Evolutionary conservation across 2,888 invertebrate genomes (phyloP), one percentile per base, ranked within the genome.

Genomic region (Eugnorisma glareosa): DNA sequence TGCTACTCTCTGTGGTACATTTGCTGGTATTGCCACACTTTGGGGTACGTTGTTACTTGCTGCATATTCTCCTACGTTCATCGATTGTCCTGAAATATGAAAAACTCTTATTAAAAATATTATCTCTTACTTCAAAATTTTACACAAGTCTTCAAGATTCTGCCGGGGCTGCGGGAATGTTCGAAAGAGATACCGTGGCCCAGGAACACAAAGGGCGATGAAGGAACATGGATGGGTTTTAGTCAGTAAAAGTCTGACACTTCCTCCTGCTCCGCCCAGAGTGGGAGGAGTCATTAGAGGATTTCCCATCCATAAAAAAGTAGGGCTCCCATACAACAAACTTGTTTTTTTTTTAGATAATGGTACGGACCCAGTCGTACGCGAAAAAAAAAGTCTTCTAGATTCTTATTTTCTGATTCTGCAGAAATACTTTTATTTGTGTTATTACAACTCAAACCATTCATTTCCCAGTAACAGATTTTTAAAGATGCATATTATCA

Each of bases 41-140:
- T 87, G 89, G 1, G 86, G 80, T 10, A 88, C 87, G 63, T 91
- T 93, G 15, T 91, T 94, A 24, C 89, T 89, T n/a, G 92, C 91
- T 1, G 93, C 92, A 21, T 93, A 92, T 88, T 95, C 96, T 31
- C 95, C 95, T 0, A 93, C 85, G 57, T 95, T 95, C 77, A 91
- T 85, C 4, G 95, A 92, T 40, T 90, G 89, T 67, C 94, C 95
- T 94, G 88, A n/a, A 90, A 88, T 2, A 28, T 6, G n/a, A n/a
- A 2, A 54, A 70, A 10, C 5, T 37, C 1, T 28, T 15, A 6
- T 24, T 28, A 24, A 69, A 37, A 13, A 21, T 13, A 21, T 28
- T 54, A 35, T 21, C 3, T n/a, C 1, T 21, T 11, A 7, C 11
- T 54, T 13, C 7, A 35, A 18, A 51, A n/a, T 6, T 13, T 45